Percentiles rank a stretch among this genome's conserved stretches.
Evolutionary conservation across 2,797 vertebrate species (phyloP).

Genomic region (Melanotaenia trifasciata): DNA sequence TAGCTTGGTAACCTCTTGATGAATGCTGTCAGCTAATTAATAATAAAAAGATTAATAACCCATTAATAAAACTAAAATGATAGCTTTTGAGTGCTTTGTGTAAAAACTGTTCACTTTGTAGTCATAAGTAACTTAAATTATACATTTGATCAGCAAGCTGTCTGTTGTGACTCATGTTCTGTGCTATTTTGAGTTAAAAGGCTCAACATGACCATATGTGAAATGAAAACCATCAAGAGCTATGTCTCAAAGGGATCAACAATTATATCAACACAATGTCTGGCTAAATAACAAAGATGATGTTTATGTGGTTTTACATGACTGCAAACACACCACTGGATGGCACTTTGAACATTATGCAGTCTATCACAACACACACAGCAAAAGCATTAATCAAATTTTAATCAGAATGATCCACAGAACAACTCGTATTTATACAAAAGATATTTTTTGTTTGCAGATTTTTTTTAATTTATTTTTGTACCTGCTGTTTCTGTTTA

Average conservation of each 20-base stretch:
- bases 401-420: conserved; percentile 6
- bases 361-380: not conserved
- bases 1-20: not conserved
- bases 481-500: conserved; percentile 10
- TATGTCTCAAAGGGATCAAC: conserved; percentile 18
- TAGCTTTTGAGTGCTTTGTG: not conserved
- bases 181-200: conserved; percentile 26
- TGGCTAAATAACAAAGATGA: too few relatives aligned
- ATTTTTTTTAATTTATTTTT: conserved; percentile 1
- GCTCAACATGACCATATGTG: conserved; percentile 4
- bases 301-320: not conserved
- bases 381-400: not conserved
- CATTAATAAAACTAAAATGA: too few relatives aligned
- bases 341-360: not conserved
- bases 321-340: not conserved
- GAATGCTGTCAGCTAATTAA: not conserved
- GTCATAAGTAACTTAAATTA: not conserved
- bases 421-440: not conserved
- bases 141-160: conserved; percentile 14
- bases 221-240: not conserved
- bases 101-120: not conserved
- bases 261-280: not conserved
- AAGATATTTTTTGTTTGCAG: conserved; percentile 6
- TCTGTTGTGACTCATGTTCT: conserved; percentile 12
- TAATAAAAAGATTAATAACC: not conserved